These are phyloP conservation scores for Scaptomyza cyrtandrae DNA, from an alignment of 2,888 invertebrate species.

Conservation along the genomic window DNA sequence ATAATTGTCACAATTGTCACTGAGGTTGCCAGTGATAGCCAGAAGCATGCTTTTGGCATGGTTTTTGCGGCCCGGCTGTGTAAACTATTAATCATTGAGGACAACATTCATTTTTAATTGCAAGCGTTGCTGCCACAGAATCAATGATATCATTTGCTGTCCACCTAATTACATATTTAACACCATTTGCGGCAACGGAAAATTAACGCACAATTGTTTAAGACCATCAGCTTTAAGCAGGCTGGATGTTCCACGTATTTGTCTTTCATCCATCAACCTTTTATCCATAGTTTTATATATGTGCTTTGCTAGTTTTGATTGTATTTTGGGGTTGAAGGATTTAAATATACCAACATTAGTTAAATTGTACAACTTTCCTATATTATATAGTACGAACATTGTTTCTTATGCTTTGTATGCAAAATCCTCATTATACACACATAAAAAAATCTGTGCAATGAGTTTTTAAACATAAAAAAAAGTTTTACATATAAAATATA, in stretches of 20 bases:
- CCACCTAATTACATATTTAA: conserved; percentile 1
- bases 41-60: conserved; percentile 25
- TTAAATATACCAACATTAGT: conserved; percentile 19
- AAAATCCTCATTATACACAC: conserved; percentile 22
- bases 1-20: conserved; percentile 32
- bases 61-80: conserved; percentile 27
- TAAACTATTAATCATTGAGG: conserved; percentile 31
- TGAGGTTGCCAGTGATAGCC: conserved; percentile 35
- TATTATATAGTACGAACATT: conserved; percentile 6
- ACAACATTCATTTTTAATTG: conserved; percentile 40
- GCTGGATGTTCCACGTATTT: conserved; percentile 2
- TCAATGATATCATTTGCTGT: not conserved
- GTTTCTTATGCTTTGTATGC: conserved; percentile 57
- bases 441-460: conserved; percentile 48
- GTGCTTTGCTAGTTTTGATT: conserved; percentile 52
- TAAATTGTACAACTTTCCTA: conserved; percentile 13
- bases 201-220: conserved; percentile 1
- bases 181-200: not conserved
- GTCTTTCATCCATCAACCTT: conserved; percentile 16
- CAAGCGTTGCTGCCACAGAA: conserved; percentile 3
- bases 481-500: conserved; percentile 46
- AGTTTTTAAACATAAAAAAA: conserved; percentile 48
- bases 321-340: conserved; percentile 44
- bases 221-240: conserved; percentile 1
- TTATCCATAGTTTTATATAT: conserved; percentile 18